Conservation (phyloP, 2,797 vertebrate species). For the Catostomus latipinnis region DNA sequence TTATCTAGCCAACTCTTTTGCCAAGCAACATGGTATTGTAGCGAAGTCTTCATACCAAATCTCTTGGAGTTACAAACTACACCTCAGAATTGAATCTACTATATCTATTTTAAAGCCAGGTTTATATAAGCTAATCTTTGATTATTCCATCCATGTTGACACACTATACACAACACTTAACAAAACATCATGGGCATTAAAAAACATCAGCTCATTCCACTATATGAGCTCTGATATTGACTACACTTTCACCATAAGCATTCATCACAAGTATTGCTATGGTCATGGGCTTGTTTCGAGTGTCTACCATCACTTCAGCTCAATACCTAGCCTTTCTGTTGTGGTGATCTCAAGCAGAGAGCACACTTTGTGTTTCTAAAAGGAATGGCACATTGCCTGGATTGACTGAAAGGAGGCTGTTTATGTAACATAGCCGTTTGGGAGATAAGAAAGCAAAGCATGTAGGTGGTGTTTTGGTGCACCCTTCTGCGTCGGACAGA, state of each 20-base stretch:
- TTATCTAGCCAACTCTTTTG: slow-evolving; percentile 58
- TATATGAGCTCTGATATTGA: slow-evolving; percentile 27
- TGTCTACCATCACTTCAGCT: background rate
- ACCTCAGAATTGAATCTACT: slow-evolving; percentile 55
- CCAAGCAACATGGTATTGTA: slow-evolving; percentile 59
- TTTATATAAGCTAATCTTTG: slow-evolving; percentile 29
- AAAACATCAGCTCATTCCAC: slow-evolving; percentile 1
- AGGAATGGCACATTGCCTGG: slow-evolving; percentile 62
- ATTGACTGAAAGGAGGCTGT: slow-evolving; percentile 59
- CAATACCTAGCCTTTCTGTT: slow-evolving; percentile 3
- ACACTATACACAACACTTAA: slow-evolving; percentile 3
- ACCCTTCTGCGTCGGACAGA: slow-evolving; percentile 40
- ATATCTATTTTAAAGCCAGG: slow-evolving; percentile 42
- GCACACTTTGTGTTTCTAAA: slow-evolving; percentile 57
- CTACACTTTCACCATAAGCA: slow-evolving; percentile 5
- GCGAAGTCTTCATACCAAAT: slow-evolving; percentile 52
- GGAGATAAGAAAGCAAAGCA: slow-evolving; percentile 64
- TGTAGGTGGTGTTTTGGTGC: slow-evolving; percentile 54
- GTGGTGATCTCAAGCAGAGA: slow-evolving; percentile 56
- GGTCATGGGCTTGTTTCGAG: background rate
- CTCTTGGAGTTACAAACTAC: slow-evolving; percentile 52
- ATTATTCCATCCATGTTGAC: slow-evolving; percentile 12
- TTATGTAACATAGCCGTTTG: slow-evolving; percentile 71
- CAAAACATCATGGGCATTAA: slow-evolving; percentile 4
- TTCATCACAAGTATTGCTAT: slow-evolving; percentile 21